Base-by-base conservation (phyloP, 2,888 invertebrate species). In the Drosophila falleni region DNA sequence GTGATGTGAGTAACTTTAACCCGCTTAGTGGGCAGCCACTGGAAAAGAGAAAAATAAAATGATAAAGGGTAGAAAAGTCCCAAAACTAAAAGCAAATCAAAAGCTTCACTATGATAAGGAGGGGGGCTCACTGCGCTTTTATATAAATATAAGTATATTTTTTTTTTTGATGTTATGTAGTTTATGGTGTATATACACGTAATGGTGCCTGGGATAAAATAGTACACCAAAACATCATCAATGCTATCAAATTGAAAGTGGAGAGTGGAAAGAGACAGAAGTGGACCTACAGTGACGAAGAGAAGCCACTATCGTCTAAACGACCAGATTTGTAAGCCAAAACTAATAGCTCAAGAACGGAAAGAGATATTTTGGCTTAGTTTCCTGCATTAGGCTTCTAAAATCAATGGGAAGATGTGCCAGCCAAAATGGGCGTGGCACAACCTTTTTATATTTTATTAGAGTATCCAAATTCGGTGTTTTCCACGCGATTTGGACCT, bases 201-300 rank as follows among this genome's bases (percentile, higher is more conserved):
- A 46, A 60, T 54, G 44, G 23, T 33, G 49, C 51, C 53, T 31
- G 67, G 78, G 54, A 49, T 44, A 73, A 80, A 89, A 78, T 74
- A 62, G 73, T 62, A 80, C 76, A 64, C 73, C 73, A 71, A 87
- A 89, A 78, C 85, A 87, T 86, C 85, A 76, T 71, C 84, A 88
- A 74, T 88, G 79, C 72, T 60, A 65, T 74, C 69, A 85, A 87
- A 78, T 64, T 53, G 56, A 65, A 49, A 68, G 47, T 19, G 47
- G 37, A 44, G 5, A 4, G 3, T 13, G 19, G 31, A 42, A 6
- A 16, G 23, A 11, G n/a, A 5, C 3, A 10, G 33, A n/a, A 5
- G 1, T 9, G 8, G 9, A 19, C n/a, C 4, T 10, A 23, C n/a
- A 11, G 42, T 29, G 31, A 16, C 8, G 3, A 2, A 15, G 8